phyloP scores from a whole-genome alignment of 2,888 invertebrate genomes.

The Archaeoteleia sp. region DNA sequence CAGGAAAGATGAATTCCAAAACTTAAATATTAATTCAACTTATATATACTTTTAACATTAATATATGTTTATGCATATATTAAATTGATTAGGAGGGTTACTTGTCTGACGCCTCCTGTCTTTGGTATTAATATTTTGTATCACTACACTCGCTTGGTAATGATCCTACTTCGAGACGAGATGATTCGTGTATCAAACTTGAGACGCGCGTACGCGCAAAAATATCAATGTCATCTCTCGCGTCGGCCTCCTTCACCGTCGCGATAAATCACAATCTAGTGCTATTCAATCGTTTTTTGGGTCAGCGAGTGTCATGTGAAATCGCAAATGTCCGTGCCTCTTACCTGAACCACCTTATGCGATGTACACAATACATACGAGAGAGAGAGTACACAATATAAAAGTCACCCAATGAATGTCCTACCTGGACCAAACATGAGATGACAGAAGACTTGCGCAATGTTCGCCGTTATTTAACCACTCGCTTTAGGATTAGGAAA shows the following conservation, averaged over 20 bases:
- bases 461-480: no score
- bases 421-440: neutral
- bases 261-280: conserved; percentile 66
- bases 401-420: neutral
- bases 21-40: no score
- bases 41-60: no score
- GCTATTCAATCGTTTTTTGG: conserved; percentile 61
- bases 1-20: no score
- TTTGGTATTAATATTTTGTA: no score
- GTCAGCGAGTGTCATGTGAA: conserved; percentile 61
- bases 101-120: no score
- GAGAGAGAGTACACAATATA: neutral
- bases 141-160: neutral
- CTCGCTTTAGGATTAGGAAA: no score
- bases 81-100: no score
- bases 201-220: conserved; percentile 10
- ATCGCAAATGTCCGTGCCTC: conserved; percentile 47
- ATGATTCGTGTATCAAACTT: conserved; percentile 1
- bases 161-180: conserved; percentile 5
- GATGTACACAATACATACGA: conserved; percentile 6
- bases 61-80: no score
- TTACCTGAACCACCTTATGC: conserved; percentile 20
- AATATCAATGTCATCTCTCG: conserved; percentile 37
- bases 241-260: conserved; percentile 53
- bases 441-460: neutral